Conservation (phyloP, 2,113 vertebrate species). For the Sebastes schlegelii region DNA sequence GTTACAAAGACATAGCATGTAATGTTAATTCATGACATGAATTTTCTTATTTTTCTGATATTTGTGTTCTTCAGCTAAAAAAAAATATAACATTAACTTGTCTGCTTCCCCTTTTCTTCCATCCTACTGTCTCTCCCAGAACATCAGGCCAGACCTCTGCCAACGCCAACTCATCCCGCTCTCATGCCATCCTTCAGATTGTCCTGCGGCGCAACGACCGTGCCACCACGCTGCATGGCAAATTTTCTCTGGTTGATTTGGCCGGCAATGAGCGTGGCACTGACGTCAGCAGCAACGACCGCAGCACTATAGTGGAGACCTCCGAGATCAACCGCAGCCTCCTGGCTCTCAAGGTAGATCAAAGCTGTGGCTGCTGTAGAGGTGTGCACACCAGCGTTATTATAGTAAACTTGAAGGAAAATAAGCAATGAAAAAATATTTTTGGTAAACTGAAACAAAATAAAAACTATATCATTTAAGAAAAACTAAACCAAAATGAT, state of each 20-base stretch:
- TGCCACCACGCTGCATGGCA: constrained; percentile 87
- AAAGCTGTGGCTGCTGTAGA: background rate
- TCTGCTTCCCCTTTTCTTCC: background rate
- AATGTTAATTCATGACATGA: background rate
- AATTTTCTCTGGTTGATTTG: constrained; percentile 96
- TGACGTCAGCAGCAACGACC: constrained; percentile 91
- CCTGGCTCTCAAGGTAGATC: constrained; percentile 93
- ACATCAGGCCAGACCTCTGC: constrained; percentile 97
- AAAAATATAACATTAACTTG: background rate
- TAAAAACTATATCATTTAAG: too few relatives aligned
- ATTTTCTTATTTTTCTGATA: background rate
- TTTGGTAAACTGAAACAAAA: too few relatives aligned
- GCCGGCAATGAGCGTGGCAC: constrained; percentile 97
- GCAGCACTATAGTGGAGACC: constrained; percentile 92
- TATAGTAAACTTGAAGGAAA: too few relatives aligned
- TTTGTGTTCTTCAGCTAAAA: background rate
- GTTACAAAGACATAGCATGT: background rate
- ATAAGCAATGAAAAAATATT: too few relatives aligned
- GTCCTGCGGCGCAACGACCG: constrained; percentile 85
- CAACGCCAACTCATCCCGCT: constrained; percentile 95
- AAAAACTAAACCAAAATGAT: too few relatives aligned
- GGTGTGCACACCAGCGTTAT: too few relatives aligned
- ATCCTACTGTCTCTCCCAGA: constrained; percentile 75
- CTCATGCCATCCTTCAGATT: constrained; percentile 96
- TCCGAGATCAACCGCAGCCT: constrained; percentile 98